Evolutionary conservation across 2,113 vertebrate species (phyloP), one percentile per base, ranked within the genome.

Genomic region (Chrysemys picta): DNA sequence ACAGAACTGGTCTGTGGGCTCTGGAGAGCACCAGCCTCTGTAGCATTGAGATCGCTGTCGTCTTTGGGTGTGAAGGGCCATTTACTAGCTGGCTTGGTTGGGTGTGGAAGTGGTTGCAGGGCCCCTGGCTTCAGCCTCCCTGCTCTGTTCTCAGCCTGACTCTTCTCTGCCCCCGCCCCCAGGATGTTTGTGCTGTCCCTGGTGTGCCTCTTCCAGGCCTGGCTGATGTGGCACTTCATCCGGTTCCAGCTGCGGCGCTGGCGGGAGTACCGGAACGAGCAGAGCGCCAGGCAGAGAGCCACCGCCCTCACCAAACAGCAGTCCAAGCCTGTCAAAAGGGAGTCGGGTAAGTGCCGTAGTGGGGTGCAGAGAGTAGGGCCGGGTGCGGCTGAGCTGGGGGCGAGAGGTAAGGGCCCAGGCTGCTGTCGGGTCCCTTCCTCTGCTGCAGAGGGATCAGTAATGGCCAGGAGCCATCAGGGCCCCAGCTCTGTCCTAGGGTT

Each of bases 221-320:
- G 99, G 98, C 98, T 99, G 88, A 99, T 99, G 97, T 99, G 99
- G 99, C 99, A 99, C 97, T 99, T 99, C 97, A 99, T 99, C 98
- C 99, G 99, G 95, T 99, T 99, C 97, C 99, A 99, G 98, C 98
- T 99, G 97, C 98, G 99, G 54, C 99, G 99, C 95, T 99, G 99
- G 98, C 98, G 99, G 45, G 99, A 99, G 78, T 99, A 99, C 97
- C 98, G 99, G 98, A 98, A 98, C 0, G 99, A 99, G 96, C 99
- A 99, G 98, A 99, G 98, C 10, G 97, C 98, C 21, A 98, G 98
- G 90, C 99, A 99, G 96, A 98, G 98, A 98, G 91, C 91, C 0
- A 31, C 93, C 0, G 84, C 97, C 0, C 72, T 96, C 54, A 91
- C 98, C 81, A 99, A 98, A 93, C 99, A 98, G 87, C 97, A 98